phyloP scores from a whole-genome alignment of 2,888 invertebrate genomes.

The Seira ritae region DNA sequence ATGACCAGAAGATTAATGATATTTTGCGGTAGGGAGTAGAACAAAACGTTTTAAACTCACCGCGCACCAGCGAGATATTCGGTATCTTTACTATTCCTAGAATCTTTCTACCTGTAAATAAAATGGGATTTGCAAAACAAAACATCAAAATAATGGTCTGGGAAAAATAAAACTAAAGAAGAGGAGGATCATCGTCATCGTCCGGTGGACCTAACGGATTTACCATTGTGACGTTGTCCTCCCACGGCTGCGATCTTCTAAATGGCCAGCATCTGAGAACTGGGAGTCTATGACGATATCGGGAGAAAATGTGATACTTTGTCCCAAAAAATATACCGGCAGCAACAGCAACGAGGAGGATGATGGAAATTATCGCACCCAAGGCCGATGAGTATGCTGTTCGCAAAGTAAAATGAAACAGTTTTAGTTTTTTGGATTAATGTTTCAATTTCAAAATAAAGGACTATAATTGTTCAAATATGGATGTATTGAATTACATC shows the following conservation, averaged over 20 bases:
- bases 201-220: conserved; percentile 50
- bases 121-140: neutral
- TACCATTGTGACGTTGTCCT: conserved; percentile 64
- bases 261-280: conserved; percentile 61
- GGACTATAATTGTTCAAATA: neutral
- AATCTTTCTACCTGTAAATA: conserved; percentile 17
- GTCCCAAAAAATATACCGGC: conserved; percentile 58
- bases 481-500: conserved; percentile 33
- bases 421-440: too few species aligned
- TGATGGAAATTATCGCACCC: conserved; percentile 53
- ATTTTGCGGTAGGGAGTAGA: neutral
- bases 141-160: conserved; percentile 13
- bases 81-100: conserved; percentile 5
- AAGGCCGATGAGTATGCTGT: conserved; percentile 52
- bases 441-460: too few species aligned
- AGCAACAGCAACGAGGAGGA: conserved; percentile 46
- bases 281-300: conserved; percentile 49
- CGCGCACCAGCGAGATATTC: neutral
- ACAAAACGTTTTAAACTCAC: neutral
- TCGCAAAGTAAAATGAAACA: conserved; percentile 11
- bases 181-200: conserved; percentile 53
- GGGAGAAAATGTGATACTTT: conserved; percentile 53
- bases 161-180: conserved; percentile 40
- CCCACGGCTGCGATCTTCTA: conserved; percentile 40
- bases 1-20: conserved; percentile 14